Evolutionary conservation across 2,113 vertebrate genomes (phyloP), one percentile per base, ranked within the genome.

Genomic region (Phylloscopus whistleri): DNA sequence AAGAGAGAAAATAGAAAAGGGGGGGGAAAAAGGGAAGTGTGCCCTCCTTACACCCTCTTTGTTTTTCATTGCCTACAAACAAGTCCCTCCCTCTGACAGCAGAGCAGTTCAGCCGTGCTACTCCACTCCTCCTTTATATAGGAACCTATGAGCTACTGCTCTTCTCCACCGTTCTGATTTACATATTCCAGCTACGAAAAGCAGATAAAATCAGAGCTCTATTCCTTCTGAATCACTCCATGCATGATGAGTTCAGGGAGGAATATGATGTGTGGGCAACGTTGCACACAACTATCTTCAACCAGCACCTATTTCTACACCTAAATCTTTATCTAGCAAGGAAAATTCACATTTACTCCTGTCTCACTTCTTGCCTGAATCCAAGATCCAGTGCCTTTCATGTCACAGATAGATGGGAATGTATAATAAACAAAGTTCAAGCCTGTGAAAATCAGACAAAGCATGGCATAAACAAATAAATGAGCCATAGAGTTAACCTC

Each of bases 11-110:
- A 69, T 7, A 4, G 2, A 52, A 37, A 86, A 68, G 9, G 22
- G 2, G 4, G 27, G 16, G 9, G 27, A 19, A 53, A 27, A 12
- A 12, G 3, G 3, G 2, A 23, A n/a, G 4, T 11, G 41, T n/a
- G 3, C 4, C 43, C 18, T 76, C 30, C 21, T 63, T 14, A 30
- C 2, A 46, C 2, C 3, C 2, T 6, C 4, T 26, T 62, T 63
- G 5, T 49, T 63, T 73, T 68, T 24, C 17, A 16, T 2, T 43
- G 67, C 27, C 48, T 52, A n/a, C 35, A 51, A 74, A 39, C 51
- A 35, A 49, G 7, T 63, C 3, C n/a, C 30, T 66, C 31, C 52
- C 22, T 43, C 35, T 20, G 20, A 13, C 3, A 55, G 26, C 17
- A 66, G 7, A 63, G 35, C 37, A 51, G 56, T 3, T 21, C 18